Evolutionary conservation across 2,797 vertebrate species (phyloP).

Genomic region (Selene dorsalis): DNA sequence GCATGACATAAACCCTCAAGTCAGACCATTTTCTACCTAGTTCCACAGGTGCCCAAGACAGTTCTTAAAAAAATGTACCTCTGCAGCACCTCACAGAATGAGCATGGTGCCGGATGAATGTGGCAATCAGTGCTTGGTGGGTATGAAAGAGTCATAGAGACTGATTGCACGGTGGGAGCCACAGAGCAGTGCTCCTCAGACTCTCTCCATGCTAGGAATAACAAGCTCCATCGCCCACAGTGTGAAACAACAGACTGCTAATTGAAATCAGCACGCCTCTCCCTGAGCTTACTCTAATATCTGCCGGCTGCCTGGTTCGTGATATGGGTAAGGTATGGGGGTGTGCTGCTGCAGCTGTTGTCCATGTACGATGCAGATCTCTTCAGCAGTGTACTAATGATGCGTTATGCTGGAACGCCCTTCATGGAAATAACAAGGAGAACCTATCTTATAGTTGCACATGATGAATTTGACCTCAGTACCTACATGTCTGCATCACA

Average conservation of each 20-base stretch:
- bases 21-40: constrained; percentile 59
- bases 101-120: constrained; percentile 73
- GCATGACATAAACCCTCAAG: constrained; percentile 50
- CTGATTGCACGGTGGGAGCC: constrained; percentile 82
- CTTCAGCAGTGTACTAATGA: constrained; percentile 31
- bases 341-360: constrained; percentile 64
- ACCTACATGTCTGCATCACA: not conserved
- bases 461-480: constrained; percentile 4
- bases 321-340: constrained; percentile 68
- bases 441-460: not conserved
- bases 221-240: constrained; percentile 82
- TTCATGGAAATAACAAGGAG: constrained; percentile 13
- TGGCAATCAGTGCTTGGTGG: constrained; percentile 81
- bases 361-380: constrained; percentile 36
- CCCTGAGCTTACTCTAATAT: constrained; percentile 78
- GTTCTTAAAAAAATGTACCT: constrained; percentile 74
- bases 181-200: constrained; percentile 74
- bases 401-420: constrained; percentile 4
- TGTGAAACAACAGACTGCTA: constrained; percentile 84
- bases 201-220: constrained; percentile 80
- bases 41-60: constrained; percentile 66
- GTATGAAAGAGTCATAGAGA: constrained; percentile 77
- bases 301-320: constrained; percentile 64
- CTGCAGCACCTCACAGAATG: constrained; percentile 68
- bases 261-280: constrained; percentile 84